Evolutionary conservation across 2,888 invertebrate genomes (phyloP).

Genomic region (Dolichopus griseipennis): DNA sequence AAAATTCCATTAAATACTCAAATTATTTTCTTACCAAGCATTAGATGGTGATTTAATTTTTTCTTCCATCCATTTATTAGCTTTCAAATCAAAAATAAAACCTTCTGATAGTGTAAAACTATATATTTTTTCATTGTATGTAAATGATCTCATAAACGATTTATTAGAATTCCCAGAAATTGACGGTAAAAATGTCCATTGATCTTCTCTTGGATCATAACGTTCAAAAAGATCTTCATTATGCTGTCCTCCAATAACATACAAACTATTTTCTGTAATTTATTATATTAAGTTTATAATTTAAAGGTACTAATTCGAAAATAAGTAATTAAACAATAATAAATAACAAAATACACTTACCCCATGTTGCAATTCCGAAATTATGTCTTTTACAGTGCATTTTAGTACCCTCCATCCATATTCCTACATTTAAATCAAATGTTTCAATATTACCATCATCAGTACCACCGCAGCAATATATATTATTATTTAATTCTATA

Average conservation of each 20-base stretch:
- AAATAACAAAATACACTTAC: not conserved
- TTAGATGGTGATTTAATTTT: not conserved
- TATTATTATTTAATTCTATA: conserved; percentile 1
- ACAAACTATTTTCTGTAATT: conserved; percentile 9
- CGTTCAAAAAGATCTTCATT: not conserved
- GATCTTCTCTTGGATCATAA: conserved; percentile 10
- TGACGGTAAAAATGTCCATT: not conserved
- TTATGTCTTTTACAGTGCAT: not conserved
- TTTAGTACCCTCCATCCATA: not conserved
- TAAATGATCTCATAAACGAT: conserved; percentile 8
- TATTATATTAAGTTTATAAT: too few relatives aligned
- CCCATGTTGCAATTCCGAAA: conserved; percentile 9
- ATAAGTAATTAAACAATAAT: too few relatives aligned
- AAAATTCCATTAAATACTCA: too few relatives aligned
- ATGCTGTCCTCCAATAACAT: not conserved
- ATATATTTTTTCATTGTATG: not conserved
- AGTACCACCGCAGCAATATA: conserved; percentile 9
- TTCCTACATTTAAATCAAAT: conserved; percentile 2
- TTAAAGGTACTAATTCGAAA: too few relatives aligned
- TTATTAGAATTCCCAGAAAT: not conserved
- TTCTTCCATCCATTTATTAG: not conserved
- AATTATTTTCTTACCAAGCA: conserved; percentile 8
- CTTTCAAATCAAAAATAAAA: conserved; percentile 7
- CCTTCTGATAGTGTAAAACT: conserved; percentile 2
- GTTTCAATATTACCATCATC: conserved; percentile 7